These are phyloP conservation scores for Synanthedon vespiformis DNA, from an alignment of 2,888 invertebrate species.

Conservation along the genomic window DNA sequence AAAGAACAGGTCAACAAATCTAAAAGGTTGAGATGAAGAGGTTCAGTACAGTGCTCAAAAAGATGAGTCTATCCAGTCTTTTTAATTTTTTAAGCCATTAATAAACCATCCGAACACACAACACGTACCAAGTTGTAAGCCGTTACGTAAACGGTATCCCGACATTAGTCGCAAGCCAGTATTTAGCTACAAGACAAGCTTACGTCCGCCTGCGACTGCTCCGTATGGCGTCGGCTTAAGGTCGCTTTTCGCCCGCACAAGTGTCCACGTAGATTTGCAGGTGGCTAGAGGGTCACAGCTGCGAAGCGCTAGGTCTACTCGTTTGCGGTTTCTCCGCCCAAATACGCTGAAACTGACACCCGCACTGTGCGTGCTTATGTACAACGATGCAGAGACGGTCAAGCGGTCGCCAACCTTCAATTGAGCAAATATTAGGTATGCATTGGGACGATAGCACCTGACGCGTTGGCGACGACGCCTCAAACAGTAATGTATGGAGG, in stretches of 20 bases:
- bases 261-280: background rate
- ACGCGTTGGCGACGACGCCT: background rate
- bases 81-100: conserved; percentile 2
- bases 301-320: conserved; percentile 37
- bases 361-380: conserved; percentile 10
- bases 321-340: conserved; percentile 41
- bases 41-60: background rate
- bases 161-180: conserved; percentile 8
- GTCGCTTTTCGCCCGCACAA: background rate
- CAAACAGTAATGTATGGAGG: conserved; percentile 7
- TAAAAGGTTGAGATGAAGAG: no score
- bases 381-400: background rate
- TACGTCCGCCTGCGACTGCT: background rate
- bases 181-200: conserved; percentile 5
- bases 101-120: conserved; percentile 5
- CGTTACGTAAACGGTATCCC: conserved; percentile 7
- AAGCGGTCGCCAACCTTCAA: background rate
- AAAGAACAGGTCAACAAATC: no score
- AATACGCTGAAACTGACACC: conserved; percentile 33
- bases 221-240: background rate
- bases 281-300: conserved; percentile 30
- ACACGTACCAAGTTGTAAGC: conserved; percentile 8
- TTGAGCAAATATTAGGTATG: background rate
- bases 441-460: background rate
- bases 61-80: no score